Percentiles rank a stretch among this genome's conserved stretches.
Conservation (phyloP, 2,888 invertebrate genomes). For the Phania funesta region DNA sequence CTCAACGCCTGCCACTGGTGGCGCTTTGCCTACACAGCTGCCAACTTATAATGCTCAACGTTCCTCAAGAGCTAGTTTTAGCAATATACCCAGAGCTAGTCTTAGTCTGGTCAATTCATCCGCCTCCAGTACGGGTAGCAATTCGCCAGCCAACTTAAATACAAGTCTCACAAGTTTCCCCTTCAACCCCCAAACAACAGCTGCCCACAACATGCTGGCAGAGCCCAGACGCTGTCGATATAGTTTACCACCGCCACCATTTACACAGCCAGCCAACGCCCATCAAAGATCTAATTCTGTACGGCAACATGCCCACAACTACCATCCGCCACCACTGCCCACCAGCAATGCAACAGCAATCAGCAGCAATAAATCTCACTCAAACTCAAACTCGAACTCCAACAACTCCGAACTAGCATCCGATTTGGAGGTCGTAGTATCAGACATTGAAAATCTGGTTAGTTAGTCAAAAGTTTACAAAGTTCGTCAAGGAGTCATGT, state of each 20-base stretch:
- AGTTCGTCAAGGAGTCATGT: conserved; percentile 53
- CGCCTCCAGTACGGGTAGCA: conserved; percentile 47
- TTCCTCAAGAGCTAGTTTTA: conserved; percentile 76
- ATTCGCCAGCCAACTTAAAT: conserved; percentile 64
- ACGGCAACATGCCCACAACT: conserved; percentile 67
- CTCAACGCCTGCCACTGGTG: conserved; percentile 47
- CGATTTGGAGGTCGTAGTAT: conserved; percentile 79
- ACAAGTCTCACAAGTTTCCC: conserved; percentile 69
- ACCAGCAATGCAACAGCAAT: conserved; percentile 25
- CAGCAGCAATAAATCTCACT: conserved; percentile 36
- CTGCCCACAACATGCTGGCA: conserved; percentile 48
- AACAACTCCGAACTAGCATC: conserved; percentile 75
- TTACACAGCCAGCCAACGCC: conserved; percentile 29
- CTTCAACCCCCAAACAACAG: conserved; percentile 68
- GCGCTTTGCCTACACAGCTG: conserved; percentile 62
- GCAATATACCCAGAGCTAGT: conserved; percentile 79
- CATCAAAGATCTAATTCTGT: conserved; percentile 69
- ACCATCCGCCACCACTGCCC: conserved; percentile 69
- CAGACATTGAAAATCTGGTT: conserved; percentile 80
- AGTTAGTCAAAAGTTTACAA: conserved; percentile 75
- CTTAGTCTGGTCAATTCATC: conserved; percentile 71
- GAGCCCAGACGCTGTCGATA: conserved; percentile 70
- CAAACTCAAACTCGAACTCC: conserved; percentile 17
- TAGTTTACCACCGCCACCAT: conserved; percentile 66
- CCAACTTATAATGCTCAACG: conserved; percentile 69